A percentile compares a stretch with the other conserved stretches of the same genome.
Conservation (phyloP, 2,888 invertebrate genomes). For the Glyphotaelius pellucidus region DNA sequence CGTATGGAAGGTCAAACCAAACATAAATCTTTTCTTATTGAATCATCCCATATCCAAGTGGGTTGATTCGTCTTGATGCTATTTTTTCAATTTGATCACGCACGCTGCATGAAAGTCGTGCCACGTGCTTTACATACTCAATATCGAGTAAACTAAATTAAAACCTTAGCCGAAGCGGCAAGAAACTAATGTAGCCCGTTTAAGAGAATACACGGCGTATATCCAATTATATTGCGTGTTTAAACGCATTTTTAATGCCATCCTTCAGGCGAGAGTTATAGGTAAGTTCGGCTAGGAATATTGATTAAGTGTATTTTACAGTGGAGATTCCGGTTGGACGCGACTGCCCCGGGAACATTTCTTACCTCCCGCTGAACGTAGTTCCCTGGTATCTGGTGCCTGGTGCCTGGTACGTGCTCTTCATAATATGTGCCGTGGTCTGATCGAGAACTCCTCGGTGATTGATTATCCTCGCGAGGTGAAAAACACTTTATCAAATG, state of each 20-base stretch:
- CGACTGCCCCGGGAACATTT: constrained; percentile 22
- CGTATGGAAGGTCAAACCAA: too few species aligned
- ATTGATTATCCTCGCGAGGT: constrained; percentile 30
- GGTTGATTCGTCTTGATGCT: background rate
- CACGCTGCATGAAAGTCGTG: background rate
- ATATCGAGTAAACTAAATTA: constrained; percentile 5
- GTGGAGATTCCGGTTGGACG: constrained; percentile 30
- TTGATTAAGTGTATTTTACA: constrained; percentile 54
- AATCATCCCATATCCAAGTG: background rate
- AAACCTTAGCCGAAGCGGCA: constrained; percentile 2
- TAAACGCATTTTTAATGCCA: constrained; percentile 51
- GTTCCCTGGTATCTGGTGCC: constrained; percentile 34
- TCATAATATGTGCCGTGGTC: constrained; percentile 36
- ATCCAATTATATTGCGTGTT: constrained; percentile 50
- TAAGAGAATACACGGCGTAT: constrained; percentile 25
- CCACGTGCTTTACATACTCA: constrained; percentile 19
- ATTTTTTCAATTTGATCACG: background rate
- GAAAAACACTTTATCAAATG: background rate
- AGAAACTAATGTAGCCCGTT: constrained; percentile 31
- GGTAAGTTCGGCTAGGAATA: constrained; percentile 40
- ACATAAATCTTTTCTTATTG: background rate
- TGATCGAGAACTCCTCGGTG: constrained; percentile 17
- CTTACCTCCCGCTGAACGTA: constrained; percentile 53
- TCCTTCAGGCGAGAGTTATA: constrained; percentile 49
- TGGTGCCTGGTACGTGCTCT: constrained; percentile 21